Evolutionary conservation across 2,888 invertebrate genomes (phyloP).

Genomic region (Eupsilia transversa): DNA sequence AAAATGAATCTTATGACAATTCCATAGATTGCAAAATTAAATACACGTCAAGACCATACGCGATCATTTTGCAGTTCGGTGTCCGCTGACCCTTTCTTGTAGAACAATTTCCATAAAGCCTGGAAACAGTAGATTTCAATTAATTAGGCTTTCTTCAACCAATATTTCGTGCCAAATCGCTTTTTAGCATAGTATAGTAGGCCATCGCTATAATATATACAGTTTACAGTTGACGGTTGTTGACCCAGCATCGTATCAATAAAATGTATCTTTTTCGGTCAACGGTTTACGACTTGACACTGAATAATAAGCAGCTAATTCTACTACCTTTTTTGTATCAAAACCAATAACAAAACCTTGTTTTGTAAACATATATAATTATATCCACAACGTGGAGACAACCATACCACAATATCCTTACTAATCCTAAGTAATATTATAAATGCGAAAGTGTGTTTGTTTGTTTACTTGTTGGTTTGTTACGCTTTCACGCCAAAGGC

Average conservation of each 20-base stretch:
- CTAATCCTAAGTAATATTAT: no score
- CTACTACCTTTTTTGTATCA: neutral
- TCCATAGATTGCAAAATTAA: no score
- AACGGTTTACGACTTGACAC: constrained; percentile 40
- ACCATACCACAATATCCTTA: neutral
- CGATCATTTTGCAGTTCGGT: no score
- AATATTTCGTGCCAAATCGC: neutral
- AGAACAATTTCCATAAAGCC: no score
- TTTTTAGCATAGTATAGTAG: neutral
- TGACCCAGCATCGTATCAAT: constrained; percentile 43
- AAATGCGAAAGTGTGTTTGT: no score
- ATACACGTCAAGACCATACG: no score
- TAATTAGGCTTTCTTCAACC: neutral
- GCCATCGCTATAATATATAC: constrained; percentile 18
- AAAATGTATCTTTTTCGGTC: constrained; percentile 45
- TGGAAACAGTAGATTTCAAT: no score
- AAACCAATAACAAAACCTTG: constrained; percentile 28
- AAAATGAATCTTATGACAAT: no score
- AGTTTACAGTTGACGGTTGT: constrained; percentile 18
- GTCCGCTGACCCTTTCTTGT: no score
- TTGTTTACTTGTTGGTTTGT: no score
- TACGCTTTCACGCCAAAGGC: no score
- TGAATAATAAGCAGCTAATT: constrained; percentile 42
- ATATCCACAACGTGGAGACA: neutral
- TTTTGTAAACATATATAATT: constrained; percentile 42